Conservation (phyloP, 2,113 vertebrate genomes). For the Cryptomyrus ogoouensis region DNA sequence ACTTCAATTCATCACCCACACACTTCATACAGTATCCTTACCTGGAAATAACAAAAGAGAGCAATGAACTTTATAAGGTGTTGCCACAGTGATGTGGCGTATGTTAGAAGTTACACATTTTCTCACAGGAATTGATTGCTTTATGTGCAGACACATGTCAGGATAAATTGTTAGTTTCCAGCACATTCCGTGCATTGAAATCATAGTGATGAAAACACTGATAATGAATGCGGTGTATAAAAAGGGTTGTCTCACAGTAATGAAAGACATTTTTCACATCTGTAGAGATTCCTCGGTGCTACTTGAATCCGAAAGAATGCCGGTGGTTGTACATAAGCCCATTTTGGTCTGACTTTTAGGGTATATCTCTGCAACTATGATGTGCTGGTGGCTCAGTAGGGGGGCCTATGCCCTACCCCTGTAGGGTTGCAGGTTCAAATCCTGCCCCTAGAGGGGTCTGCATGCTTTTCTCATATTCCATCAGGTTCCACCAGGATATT, state of each 20-base stretch:
- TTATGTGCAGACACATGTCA: background rate
- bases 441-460: background rate
- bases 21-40: background rate
- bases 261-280: slow-evolving; percentile 13
- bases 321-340: background rate
- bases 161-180: background rate
- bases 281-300: background rate
- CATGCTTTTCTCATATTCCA: background rate
- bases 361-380: background rate
- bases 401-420: background rate
- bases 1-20: background rate
- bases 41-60: background rate
- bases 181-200: background rate
- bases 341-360: background rate
- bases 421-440: background rate
- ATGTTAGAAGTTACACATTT: background rate
- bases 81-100: background rate
- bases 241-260: background rate
- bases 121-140: background rate
- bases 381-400: background rate
- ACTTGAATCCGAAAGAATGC: background rate
- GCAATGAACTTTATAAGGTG: background rate
- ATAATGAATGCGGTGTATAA: background rate
- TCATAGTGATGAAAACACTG: background rate
- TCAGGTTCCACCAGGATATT: background rate